phyloP scores from a whole-genome alignment of 2,113 vertebrate genomes.

The Aramus guarauna region DNA sequence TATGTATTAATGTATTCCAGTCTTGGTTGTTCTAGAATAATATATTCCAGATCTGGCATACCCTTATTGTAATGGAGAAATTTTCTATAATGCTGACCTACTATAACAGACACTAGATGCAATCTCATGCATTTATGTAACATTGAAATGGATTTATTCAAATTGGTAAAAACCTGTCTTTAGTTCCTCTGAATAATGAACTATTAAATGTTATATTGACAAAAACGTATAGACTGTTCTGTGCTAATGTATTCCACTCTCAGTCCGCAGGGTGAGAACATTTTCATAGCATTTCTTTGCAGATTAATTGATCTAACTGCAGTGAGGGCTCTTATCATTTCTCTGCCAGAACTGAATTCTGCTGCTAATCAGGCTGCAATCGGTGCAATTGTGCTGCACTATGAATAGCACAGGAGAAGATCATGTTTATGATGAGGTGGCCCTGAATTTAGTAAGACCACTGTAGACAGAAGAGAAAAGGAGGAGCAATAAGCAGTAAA shows the following conservation, averaged over 20 bases:
- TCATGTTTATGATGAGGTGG: not conserved
- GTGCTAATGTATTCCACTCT: conserved; percentile 13
- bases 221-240: conserved; percentile 19
- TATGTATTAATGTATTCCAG: not conserved
- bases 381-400: not conserved
- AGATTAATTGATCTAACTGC: conserved; percentile 49
- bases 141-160: conserved; percentile 29
- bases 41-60: not conserved
- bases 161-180: not conserved
- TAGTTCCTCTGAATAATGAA: conserved; percentile 1
- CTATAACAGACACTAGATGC: not conserved
- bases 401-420: not conserved
- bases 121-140: conserved; percentile 26
- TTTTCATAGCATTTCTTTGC: not conserved
- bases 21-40: conserved; percentile 11
- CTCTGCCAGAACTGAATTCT: conserved; percentile 19
- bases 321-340: not conserved
- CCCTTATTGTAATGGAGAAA: not conserved
- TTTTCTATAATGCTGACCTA: not conserved
- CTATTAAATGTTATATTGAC: conserved; percentile 6
- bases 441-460: not conserved
- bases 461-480: not conserved
- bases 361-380: not conserved
- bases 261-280: not conserved
- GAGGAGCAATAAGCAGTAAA: not conserved